Percentiles rank a stretch among this genome's conserved stretches.
These are phyloP conservation scores for Corythucha ciliata DNA, from an alignment of 2,888 invertebrate species.

Conservation along the genomic window DNA sequence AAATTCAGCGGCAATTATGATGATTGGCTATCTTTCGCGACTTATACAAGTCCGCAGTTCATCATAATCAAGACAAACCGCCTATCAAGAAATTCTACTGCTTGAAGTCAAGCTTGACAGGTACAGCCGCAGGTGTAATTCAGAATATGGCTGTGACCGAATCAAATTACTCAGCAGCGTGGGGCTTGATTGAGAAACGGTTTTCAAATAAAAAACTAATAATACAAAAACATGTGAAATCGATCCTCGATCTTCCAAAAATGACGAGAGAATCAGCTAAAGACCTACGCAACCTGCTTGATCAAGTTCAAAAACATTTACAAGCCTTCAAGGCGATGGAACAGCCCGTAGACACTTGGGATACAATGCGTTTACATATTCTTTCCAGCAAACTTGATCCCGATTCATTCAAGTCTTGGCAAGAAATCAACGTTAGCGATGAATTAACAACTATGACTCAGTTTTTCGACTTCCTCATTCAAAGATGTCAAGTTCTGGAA, in stretches of 20 bases:
- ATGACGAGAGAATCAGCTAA: constrained; percentile 37
- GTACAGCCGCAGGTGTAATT: constrained; percentile 2
- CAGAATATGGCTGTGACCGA: neutral
- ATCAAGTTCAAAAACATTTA: constrained; percentile 5
- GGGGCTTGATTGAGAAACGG: neutral
- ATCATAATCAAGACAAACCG: neutral
- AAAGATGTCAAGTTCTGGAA: constrained; percentile 11
- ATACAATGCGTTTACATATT: constrained; percentile 7
- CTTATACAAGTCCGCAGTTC: constrained; percentile 2
- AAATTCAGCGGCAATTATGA: constrained; percentile 6
- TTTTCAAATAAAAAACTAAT: constrained; percentile 11
- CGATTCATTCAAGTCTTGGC: neutral
- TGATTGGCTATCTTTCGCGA: neutral
- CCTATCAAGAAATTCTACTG: constrained; percentile 3
- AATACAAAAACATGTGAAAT: constrained; percentile 28
- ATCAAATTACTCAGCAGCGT: constrained; percentile 1
- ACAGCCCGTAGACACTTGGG: constrained; percentile 19
- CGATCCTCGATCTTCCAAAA: constrained; percentile 5
- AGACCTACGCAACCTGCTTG: constrained; percentile 33
- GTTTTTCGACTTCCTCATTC: neutral
- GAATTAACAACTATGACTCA: constrained; percentile 5
- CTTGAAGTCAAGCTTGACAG: neutral
- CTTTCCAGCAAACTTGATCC: constrained; percentile 7
- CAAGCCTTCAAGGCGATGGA: constrained; percentile 12
- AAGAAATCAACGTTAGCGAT: neutral